Conservation (phyloP, 1,140 invertebrate genomes). For the Ips nitidus region DNA sequence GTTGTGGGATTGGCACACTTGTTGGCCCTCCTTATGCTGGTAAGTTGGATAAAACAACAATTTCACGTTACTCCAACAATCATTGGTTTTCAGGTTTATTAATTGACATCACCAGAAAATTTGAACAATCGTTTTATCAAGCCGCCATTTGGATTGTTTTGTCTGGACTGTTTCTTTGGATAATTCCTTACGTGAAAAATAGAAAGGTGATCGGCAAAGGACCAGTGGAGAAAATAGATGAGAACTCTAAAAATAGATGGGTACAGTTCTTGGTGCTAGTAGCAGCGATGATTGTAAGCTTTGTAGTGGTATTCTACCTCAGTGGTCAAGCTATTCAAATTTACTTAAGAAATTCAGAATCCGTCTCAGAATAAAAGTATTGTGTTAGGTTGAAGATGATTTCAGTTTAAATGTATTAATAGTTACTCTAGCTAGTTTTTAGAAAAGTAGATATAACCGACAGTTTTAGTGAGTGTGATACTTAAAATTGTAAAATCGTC, state of each 20-base stretch:
- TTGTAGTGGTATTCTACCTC: conserved; percentile 26
- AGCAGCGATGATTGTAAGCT: conserved; percentile 14
- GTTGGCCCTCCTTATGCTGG: conserved; percentile 61
- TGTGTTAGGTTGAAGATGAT: neutral
- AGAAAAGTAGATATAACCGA: no score
- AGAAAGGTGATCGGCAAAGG: conserved; percentile 64
- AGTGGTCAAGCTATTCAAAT: conserved; percentile 8
- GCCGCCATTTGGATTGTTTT: conserved; percentile 76
- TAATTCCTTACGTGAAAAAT: conserved; percentile 68
- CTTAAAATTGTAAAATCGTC: no score
- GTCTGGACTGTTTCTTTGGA: conserved; percentile 71
- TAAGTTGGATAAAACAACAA: conserved; percentile 28
- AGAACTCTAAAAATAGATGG: conserved; percentile 14
- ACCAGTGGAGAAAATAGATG: conserved; percentile 57
- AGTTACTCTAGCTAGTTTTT: no score
- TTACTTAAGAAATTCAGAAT: neutral
- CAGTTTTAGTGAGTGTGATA: no score
- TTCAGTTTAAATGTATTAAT: neutral
- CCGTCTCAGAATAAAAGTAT: neutral
- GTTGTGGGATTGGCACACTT: conserved; percentile 74
- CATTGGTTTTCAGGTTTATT: conserved; percentile 58
- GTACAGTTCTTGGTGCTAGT: conserved; percentile 16
- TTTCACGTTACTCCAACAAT: no score
- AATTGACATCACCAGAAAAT: conserved; percentile 68
- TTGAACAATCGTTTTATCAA: conserved; percentile 74